Conservation (phyloP, 2,797 vertebrate genomes). For the Otus scops region DNA sequence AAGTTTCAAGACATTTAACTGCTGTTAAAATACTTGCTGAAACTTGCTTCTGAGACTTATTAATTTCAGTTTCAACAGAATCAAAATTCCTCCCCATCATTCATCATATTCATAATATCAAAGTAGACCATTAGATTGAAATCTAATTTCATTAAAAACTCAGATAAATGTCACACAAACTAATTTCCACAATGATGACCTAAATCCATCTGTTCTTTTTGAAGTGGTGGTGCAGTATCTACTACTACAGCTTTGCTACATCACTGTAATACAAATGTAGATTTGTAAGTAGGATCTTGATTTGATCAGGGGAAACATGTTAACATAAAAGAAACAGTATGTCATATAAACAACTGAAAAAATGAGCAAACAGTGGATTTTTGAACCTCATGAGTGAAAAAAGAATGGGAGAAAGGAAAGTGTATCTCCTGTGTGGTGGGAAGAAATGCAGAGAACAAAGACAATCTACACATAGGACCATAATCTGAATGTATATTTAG, state of each 20-base stretch:
- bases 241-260: neutral
- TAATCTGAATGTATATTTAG: neutral
- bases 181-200: neutral
- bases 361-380: neutral
- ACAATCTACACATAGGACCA: neutral
- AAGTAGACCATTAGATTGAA: neutral
- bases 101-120: neutral
- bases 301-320: neutral
- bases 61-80: neutral
- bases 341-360: neutral
- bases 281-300: neutral
- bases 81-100: neutral
- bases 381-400: neutral
- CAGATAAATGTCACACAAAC: neutral
- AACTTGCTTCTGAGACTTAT: neutral
- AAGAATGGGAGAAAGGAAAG: neutral
- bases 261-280: neutral
- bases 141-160: neutral
- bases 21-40: neutral
- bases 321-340: neutral
- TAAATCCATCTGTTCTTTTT: neutral
- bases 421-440: neutral
- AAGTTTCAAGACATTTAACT: neutral
- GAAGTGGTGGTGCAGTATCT: neutral
- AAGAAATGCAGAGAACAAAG: neutral